Conservation (phyloP, 2,113 vertebrate genomes). For the Hyperopisus bebe region DNA sequence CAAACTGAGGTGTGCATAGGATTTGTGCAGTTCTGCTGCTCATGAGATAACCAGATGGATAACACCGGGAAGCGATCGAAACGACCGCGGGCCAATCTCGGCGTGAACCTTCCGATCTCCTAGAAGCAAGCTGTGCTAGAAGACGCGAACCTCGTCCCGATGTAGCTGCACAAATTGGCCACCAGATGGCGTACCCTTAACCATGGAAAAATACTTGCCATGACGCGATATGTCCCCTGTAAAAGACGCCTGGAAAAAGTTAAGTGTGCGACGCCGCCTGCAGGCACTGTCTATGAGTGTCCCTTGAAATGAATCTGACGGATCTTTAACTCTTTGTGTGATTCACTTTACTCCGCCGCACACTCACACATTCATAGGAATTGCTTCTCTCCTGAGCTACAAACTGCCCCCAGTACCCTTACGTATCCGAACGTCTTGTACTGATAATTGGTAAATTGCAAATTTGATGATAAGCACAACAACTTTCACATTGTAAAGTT, state of each 20-base stretch:
- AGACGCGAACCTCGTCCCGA: background rate
- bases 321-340: background rate
- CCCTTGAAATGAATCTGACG: background rate
- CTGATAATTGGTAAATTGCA: background rate
- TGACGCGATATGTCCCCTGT: background rate
- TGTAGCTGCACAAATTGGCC: background rate
- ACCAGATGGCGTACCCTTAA: background rate
- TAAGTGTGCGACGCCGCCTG: background rate
- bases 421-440: background rate
- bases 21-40: background rate
- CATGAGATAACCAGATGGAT: background rate
- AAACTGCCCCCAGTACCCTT: background rate
- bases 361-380: background rate
- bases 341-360: background rate
- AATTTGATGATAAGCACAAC: slow-evolving; percentile 13
- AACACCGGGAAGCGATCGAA: background rate
- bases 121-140: background rate
- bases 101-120: slow-evolving; percentile 2
- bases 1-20: background rate
- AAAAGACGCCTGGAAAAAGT: background rate
- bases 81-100: background rate
- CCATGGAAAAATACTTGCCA: background rate
- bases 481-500: slow-evolving; percentile 10
- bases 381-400: background rate
- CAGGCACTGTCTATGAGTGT: background rate